These are phyloP conservation scores for Zosterops pallidus DNA, from an alignment of 2,113 vertebrate genomes.

Conservation along the genomic window DNA sequence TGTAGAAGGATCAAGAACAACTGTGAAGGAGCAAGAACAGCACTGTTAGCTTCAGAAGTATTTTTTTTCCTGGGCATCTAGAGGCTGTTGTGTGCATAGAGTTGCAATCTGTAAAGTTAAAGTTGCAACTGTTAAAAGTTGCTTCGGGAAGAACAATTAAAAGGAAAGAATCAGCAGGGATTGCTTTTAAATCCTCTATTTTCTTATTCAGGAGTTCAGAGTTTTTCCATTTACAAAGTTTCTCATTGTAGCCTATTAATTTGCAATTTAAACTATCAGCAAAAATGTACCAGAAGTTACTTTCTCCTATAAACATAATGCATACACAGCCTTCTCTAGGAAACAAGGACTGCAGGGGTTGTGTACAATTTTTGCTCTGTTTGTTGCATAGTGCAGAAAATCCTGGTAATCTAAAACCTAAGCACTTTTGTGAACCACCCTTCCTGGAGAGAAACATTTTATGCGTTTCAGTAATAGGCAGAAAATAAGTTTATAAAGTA, in stretches of 20 bases:
- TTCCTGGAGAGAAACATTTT: constrained; percentile 8
- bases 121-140: neutral
- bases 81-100: neutral
- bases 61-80: neutral
- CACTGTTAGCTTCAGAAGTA: neutral
- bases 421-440: neutral
- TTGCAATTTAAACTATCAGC: constrained; percentile 19
- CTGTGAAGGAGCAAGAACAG: neutral
- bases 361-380: neutral
- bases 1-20: neutral
- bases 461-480: constrained; percentile 5
- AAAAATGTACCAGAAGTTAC: constrained; percentile 19
- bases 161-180: constrained; percentile 6
- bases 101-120: neutral
- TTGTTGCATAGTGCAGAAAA: constrained; percentile 46
- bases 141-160: neutral
- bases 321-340: neutral
- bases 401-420: constrained; percentile 7
- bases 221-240: neutral
- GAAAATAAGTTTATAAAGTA: constrained; percentile 14
- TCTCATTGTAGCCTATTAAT: neutral
- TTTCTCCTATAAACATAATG: neutral
- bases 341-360: constrained; percentile 11
- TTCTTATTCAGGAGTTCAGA: neutral
- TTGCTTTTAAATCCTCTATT: neutral